These are phyloP conservation scores for Rhagonycha lutea DNA, from an alignment of 2,888 invertebrate genomes.

Conservation along the genomic window DNA sequence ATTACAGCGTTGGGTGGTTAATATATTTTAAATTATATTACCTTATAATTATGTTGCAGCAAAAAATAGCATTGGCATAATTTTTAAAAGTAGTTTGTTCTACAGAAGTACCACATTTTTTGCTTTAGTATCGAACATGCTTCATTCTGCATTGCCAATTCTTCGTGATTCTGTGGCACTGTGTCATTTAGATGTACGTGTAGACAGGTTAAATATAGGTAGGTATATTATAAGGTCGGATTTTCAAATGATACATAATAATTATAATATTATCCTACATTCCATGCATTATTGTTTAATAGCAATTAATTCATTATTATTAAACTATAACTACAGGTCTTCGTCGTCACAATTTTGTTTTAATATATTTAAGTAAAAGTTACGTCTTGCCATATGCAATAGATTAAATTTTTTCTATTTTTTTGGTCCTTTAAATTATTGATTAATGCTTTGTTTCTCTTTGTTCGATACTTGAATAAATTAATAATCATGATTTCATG, in stretches of 20 bases:
- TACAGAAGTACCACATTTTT: background rate
- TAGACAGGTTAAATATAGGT: conserved; percentile 10
- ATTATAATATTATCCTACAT: background rate
- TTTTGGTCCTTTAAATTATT: background rate
- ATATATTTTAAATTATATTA: background rate
- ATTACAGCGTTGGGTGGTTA: background rate
- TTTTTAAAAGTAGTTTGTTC: background rate
- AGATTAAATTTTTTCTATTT: too few relatives aligned
- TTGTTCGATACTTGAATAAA: background rate
- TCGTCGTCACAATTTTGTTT: background rate
- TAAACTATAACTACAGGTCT: background rate
- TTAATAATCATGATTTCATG: background rate
- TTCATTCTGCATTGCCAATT: conserved; percentile 5
- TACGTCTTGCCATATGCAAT: too few relatives aligned
- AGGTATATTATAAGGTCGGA: background rate
- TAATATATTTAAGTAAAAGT: background rate
- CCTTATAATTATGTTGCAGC: background rate
- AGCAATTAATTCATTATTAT: background rate
- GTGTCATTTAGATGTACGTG: conserved; percentile 7
- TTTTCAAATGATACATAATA: background rate
- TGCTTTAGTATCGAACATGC: background rate
- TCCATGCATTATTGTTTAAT: background rate
- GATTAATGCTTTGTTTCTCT: background rate
- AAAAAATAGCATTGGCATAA: background rate
- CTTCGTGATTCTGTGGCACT: conserved; percentile 8